Conservation (phyloP, 1,140 invertebrate genomes). For the Scaptomyza pallida region DNA sequence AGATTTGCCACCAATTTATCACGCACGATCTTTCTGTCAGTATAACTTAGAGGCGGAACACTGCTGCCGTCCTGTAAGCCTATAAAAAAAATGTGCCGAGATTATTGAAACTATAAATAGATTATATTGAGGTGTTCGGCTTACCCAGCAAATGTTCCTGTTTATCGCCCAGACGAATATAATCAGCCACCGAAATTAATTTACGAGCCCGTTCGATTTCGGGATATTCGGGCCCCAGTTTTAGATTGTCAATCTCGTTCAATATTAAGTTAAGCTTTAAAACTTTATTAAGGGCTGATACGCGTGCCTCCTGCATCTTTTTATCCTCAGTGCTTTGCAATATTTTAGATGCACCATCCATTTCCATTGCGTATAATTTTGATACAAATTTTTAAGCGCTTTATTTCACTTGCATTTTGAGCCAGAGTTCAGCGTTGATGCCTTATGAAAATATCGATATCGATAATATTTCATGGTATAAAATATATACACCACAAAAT, state of each 20-base stretch:
- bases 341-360: conserved; percentile 42
- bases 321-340: conserved; percentile 39
- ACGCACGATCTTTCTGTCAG: conserved; percentile 54
- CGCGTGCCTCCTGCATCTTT: conserved; percentile 48
- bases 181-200: conserved; percentile 49
- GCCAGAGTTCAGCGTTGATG: not conserved
- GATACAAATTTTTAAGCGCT: not conserved
- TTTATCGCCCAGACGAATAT: conserved; percentile 40
- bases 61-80: conserved; percentile 38
- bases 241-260: conserved; percentile 33
- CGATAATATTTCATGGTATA: not conserved
- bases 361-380: conserved; percentile 8
- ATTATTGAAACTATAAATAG: not conserved
- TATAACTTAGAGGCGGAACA: conserved; percentile 48
- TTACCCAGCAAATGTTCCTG: conserved; percentile 53
- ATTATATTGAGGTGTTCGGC: not conserved
- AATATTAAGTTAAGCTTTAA: conserved; percentile 56
- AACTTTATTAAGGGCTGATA: conserved; percentile 46
- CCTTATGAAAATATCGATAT: conserved; percentile 6
- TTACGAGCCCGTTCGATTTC: conserved; percentile 51
- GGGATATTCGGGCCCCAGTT: conserved; percentile 26
- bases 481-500: not conserved
- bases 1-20: conserved; percentile 39
- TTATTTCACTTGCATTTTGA: conserved; percentile 1
- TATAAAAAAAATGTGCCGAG: conserved; percentile 2